Evolutionary conservation across 2,113 vertebrate genomes (phyloP).

Genomic region (Grus americana): DNA sequence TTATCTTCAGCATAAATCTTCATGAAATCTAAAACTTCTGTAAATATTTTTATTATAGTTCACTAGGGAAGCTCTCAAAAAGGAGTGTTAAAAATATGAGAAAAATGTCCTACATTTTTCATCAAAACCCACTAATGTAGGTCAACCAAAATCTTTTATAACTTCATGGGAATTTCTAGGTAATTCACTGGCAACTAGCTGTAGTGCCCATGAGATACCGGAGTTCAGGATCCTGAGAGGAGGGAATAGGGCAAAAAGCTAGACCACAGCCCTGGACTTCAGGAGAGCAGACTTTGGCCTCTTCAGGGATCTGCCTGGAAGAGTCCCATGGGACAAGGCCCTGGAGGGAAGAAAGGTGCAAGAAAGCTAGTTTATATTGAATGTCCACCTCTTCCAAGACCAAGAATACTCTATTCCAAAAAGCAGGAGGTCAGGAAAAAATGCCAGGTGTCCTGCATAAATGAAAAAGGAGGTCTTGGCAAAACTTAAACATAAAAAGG

Average conservation of each 20-base stretch:
- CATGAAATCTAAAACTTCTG: not conserved
- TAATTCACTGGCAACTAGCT: not conserved
- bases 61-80: not conserved
- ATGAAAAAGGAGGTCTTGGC: not conserved
- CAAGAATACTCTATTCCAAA: not conserved
- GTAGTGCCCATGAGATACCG: not conserved
- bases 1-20: not conserved
- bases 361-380: not conserved
- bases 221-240: not conserved
- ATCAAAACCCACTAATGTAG: not conserved
- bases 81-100: not conserved
- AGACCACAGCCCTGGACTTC: not conserved
- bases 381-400: not conserved
- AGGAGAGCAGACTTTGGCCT: not conserved
- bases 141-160: not conserved
- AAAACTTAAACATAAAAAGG: not conserved
- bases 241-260: not conserved
- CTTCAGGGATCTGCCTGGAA: not conserved
- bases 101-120: not conserved
- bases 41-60: not conserved
- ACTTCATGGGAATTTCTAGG: not conserved
- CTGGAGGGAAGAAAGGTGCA: not conserved
- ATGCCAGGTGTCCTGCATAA: not conserved
- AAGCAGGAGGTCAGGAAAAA: not conserved
- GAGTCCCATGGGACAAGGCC: not conserved